Evolutionary conservation across 2,888 invertebrate genomes (phyloP).

Genomic region (Caenorhabditis panamensis): DNA sequence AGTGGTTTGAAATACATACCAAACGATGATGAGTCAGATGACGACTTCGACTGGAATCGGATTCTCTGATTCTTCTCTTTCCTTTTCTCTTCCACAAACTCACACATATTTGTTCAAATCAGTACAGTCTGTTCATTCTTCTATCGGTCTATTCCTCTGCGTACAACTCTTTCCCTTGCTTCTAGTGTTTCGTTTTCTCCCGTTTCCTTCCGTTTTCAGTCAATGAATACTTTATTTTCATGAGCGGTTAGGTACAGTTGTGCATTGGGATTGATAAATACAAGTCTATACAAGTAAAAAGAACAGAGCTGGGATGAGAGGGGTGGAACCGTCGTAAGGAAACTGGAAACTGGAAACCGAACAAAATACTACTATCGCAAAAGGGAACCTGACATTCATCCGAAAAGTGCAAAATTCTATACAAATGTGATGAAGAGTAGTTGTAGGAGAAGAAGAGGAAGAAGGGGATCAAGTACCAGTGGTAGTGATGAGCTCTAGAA

Average conservation of each 20-base stretch:
- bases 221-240: conserved; percentile 18
- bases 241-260: background rate
- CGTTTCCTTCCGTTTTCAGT: background rate
- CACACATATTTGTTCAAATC: conserved; percentile 36
- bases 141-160: background rate
- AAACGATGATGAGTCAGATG: conserved; percentile 61
- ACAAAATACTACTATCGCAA: conserved; percentile 23
- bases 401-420: conserved; percentile 23
- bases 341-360: conserved; percentile 22
- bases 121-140: background rate
- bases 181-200: background rate
- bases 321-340: conserved; percentile 19
- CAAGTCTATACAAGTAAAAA: conserved; percentile 42
- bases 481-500: conserved; percentile 25
- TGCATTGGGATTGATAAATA: background rate
- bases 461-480: conserved; percentile 22
- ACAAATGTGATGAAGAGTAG: conserved; percentile 10
- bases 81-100: background rate
- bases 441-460: background rate
- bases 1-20: background rate
- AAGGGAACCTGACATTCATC: conserved; percentile 22
- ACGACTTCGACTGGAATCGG: conserved; percentile 69
- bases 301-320: background rate
- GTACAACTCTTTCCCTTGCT: conserved; percentile 1
- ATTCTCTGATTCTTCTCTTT: conserved; percentile 38